Evolutionary conservation across 2,888 invertebrate species (phyloP).

Genomic region (Tetramorium bicarinatum): DNA sequence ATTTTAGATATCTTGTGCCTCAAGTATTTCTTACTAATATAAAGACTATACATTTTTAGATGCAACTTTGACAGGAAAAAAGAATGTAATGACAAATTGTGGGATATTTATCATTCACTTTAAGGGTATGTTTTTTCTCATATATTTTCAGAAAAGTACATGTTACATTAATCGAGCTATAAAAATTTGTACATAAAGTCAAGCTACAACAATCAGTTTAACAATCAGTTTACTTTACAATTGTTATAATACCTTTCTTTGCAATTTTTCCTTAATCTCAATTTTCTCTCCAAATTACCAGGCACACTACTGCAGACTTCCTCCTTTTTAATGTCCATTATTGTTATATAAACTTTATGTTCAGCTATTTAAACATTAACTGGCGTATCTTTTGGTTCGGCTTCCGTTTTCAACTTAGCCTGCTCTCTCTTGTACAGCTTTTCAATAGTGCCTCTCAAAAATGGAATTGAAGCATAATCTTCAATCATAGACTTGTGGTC

Average conservation of each 20-base stretch:
- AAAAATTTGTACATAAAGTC: not conserved
- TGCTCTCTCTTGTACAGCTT: not conserved
- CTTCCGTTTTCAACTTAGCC: not conserved
- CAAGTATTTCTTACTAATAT: not conserved
- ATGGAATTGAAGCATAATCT: not conserved
- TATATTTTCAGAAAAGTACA: conserved; percentile 23
- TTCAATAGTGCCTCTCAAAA: not conserved
- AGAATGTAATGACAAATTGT: not conserved
- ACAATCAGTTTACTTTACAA: not conserved
- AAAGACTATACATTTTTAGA: conserved; percentile 26
- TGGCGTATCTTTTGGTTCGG: not conserved
- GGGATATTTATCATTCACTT: conserved; percentile 1
- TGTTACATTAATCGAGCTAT: not conserved
- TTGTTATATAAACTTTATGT: not conserved
- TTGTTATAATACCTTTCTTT: conserved; percentile 51
- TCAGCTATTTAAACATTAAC: not conserved
- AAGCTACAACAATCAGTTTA: not conserved
- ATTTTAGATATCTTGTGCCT: not conserved
- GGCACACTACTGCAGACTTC: not conserved
- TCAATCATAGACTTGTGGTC: not conserved
- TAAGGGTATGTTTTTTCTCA: conserved; percentile 26
- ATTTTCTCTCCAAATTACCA: conserved; percentile 19
- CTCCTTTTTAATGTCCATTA: conserved; percentile 1
- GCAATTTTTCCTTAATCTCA: conserved; percentile 21
- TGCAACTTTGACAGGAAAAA: not conserved